Base-by-base conservation (phyloP, 2,113 vertebrate species). In the Scortum barcoo region DNA sequence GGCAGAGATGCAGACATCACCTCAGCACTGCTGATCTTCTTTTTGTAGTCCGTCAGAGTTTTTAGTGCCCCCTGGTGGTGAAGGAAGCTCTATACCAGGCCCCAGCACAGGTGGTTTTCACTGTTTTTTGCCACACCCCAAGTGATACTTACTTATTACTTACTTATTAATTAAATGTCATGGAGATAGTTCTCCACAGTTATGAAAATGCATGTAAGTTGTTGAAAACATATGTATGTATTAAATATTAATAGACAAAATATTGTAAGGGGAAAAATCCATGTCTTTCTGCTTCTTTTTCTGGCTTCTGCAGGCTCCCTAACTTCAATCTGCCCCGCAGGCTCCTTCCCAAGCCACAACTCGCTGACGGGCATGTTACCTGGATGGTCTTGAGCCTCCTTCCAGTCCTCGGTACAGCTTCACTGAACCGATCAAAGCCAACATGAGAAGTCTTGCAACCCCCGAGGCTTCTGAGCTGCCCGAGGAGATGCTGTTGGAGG, bases 401-500 rank as follows among this genome's bases (percentile, higher is more conserved):
- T 92, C 94, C 0, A 96, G 96, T 24, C 95, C 97, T 56, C 96
- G 97, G 42, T 98, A 95, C 74, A 74, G 95, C 11, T 96, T 97
- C 63, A 84, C 94, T 0, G 97, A 98, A 81, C 94, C 97, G 0
- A 91, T 97, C 80, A 87, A 96, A 0, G 94, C 95, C 81, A 97
- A 97, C 91, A 92, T 97, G 92, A 97, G 97, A 33, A 96, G 96
- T 2, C 93, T 81, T 1, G 95, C 99, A 22, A 97, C 97, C 0
- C 99, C 99, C 7, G 97, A 99, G 87, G 97, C 97, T 46, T 98
- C 98, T 0, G 98, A 99, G 80, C 86, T 99, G 58, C 98, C 98
- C 0, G 98, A 99, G 78, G 98, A 99, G 93, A 99, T 98, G 0
- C 96, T 99, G 13, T 99, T 99, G 98, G 98, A 99, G 96, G 98